These are phyloP conservation scores for Goniozus legneri DNA, from an alignment of 1,140 invertebrate species.

Conservation along the genomic window DNA sequence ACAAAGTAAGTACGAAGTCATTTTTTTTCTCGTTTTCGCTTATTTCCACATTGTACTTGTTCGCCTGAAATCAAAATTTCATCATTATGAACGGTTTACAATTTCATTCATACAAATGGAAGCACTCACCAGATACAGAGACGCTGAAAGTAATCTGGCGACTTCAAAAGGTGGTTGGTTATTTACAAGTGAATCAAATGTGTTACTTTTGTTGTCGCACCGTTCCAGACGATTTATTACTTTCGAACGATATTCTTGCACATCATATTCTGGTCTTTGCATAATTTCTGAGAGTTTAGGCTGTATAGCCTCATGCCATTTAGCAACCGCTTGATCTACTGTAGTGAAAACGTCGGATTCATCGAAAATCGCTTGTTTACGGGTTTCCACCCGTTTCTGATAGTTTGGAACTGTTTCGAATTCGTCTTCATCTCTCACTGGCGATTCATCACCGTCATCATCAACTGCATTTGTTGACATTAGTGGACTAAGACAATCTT, in stretches of 20 bases:
- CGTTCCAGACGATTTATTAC: slow-evolving; percentile 29
- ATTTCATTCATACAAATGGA: not conserved
- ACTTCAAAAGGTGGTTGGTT: slow-evolving; percentile 30
- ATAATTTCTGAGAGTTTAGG: slow-evolving; percentile 33
- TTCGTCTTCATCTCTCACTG: not conserved
- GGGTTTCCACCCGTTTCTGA: slow-evolving; percentile 22
- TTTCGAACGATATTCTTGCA: slow-evolving; percentile 32
- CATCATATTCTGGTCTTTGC: slow-evolving; percentile 31
- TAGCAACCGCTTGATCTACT: slow-evolving; percentile 31
- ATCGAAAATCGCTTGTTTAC: slow-evolving; percentile 29
- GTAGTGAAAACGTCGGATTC: slow-evolving; percentile 24
- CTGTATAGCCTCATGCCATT: slow-evolving; percentile 41
- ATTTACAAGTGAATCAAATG: slow-evolving; percentile 29
- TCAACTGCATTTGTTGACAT: slow-evolving; percentile 16
- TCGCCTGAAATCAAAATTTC: slow-evolving; percentile 9
- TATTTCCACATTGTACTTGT: slow-evolving; percentile 18
- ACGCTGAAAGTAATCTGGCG: slow-evolving; percentile 41
- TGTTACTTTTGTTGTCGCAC: slow-evolving; percentile 6
- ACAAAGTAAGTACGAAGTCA: no score
- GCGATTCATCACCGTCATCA: slow-evolving; percentile 12
- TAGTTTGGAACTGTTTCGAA: slow-evolving; percentile 18
- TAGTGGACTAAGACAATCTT: slow-evolving; percentile 22
- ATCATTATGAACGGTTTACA: not conserved
- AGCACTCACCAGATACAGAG: slow-evolving; percentile 38
- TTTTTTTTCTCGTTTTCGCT: no score